Base-by-base conservation (phyloP, 2,113 vertebrate genomes). In the Lycaon pictus region DNA sequence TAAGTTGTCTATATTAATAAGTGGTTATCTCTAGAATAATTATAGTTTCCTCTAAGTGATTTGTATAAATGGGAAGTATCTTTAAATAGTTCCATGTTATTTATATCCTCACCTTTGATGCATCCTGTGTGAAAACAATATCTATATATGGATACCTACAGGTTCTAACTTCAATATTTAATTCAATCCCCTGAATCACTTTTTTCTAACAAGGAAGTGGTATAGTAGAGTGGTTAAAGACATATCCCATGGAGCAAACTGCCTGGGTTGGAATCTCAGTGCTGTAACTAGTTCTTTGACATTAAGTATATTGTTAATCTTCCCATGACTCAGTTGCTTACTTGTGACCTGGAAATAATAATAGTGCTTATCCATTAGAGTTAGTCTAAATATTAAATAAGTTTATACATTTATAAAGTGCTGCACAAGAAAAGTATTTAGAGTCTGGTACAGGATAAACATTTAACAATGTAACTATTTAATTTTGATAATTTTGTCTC, bases 1-100 rank as follows among this genome's bases (percentile, higher is more conserved):
- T 98, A 99, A 98, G 37, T 72, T 98, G 97, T 98, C 98, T 98
- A 23, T 76, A 96, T 96, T 98, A 98, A 98, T 98, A 88, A 97
- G 71, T 71, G 80, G 63, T 96, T 98, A 96, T 74, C 65, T 95
- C 81, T 92, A 74, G 32, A 88, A 96, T 97, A 97, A 97, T 96
- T 96, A 98, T 77, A 97, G 25, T 95, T 98, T 97, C 83, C 79
- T 60, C 53, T 86, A 67, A 97, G 63, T 96, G 87, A 95, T 86
- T 97, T 93, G 43, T 90, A 77, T 67, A 93, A 96, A 94, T 81
- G n/a, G 88, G n/a, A 94, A 96, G 90, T 93, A 43, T 82, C 92
- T 97, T 98, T 95, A 97, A 98, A 97, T 97, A 97, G 93, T 82
- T 96, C 43, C 19, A 79, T 92, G 80, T 90, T 97, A 97, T 98